These are phyloP conservation scores for Styela clava DNA, from an alignment of 23 tunicate species.

Conservation along the genomic window DNA sequence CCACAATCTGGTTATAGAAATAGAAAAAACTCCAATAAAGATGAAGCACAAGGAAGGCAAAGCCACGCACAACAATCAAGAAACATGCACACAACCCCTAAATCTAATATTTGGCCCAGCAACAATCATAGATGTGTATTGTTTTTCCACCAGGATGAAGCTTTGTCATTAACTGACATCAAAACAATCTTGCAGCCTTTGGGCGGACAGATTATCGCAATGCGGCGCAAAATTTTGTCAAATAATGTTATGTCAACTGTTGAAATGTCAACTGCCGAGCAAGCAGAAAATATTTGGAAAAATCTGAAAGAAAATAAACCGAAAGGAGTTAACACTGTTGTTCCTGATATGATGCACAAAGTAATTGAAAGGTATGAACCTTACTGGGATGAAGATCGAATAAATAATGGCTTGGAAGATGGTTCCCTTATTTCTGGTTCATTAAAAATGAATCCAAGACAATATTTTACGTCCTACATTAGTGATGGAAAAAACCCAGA, in stretches of 20 bases:
- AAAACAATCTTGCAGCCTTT: neutral
- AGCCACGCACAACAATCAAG: neutral
- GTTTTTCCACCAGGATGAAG: neutral
- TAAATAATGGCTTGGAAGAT: conserved; percentile 43
- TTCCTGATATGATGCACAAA: conserved; percentile 22
- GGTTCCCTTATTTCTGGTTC: conserved; percentile 34
- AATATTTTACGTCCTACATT: conserved; percentile 34
- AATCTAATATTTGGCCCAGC: conserved; percentile 20
- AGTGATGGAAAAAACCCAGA: conserved; percentile 50
- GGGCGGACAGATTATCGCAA: neutral
- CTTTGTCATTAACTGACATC: neutral
- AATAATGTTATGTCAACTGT: conserved; percentile 23
- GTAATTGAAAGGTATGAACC: conserved; percentile 23
- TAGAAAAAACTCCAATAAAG: neutral
- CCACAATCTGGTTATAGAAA: neutral
- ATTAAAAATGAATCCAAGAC: conserved; percentile 47
- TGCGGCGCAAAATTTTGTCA: neutral
- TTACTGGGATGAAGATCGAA: conserved; percentile 35
- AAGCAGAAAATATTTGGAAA: conserved; percentile 54
- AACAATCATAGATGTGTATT: conserved; percentile 12
- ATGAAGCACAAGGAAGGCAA: neutral
- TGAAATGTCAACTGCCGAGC: conserved; percentile 58
- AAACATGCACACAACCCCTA: neutral
- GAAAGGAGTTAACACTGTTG: conserved; percentile 38
- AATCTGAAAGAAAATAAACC: neutral